phyloP scores from a whole-genome alignment of 1,140 invertebrate species.

The Glossosoma conforme region DNA sequence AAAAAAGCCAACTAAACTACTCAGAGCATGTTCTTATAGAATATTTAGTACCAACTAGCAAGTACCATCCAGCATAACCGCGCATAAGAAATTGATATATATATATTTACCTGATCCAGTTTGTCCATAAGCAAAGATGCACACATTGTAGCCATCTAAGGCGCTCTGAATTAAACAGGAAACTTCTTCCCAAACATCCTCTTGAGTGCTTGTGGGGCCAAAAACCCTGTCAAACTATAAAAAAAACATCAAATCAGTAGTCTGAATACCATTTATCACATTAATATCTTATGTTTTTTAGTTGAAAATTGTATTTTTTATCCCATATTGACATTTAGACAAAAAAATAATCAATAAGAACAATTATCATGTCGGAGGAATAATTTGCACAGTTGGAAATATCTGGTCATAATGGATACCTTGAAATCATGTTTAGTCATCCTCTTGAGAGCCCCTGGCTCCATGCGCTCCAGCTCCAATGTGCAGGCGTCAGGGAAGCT shows the following conservation, averaged over 20 bases:
- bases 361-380: too few species aligned
- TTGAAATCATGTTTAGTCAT: slow-evolving; percentile 56
- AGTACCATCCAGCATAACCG: too few species aligned
- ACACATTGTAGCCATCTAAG: slow-evolving; percentile 78
- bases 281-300: too few species aligned
- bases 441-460: slow-evolving; percentile 37
- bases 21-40: too few species aligned
- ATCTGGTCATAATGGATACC: slow-evolving; percentile 30
- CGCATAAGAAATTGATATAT: too few species aligned
- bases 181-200: slow-evolving; percentile 34
- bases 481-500: slow-evolving; percentile 53
- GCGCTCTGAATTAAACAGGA: slow-evolving; percentile 54
- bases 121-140: slow-evolving; percentile 76
- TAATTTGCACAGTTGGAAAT: too few species aligned
- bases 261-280: too few species aligned
- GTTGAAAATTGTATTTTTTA: too few species aligned
- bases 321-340: too few species aligned
- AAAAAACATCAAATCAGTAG: slow-evolving; percentile 4
- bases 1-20: too few species aligned
- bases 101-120: slow-evolving; percentile 55
- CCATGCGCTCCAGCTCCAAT: slow-evolving; percentile 47
- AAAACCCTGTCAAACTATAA: slow-evolving; percentile 32
- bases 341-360: too few species aligned
- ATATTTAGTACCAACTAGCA: too few species aligned
- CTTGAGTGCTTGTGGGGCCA: slow-evolving; percentile 26